These are phyloP conservation scores for Dasypus novemcinctus DNA, from an alignment of 2,113 vertebrate species.

Conservation along the genomic window DNA sequence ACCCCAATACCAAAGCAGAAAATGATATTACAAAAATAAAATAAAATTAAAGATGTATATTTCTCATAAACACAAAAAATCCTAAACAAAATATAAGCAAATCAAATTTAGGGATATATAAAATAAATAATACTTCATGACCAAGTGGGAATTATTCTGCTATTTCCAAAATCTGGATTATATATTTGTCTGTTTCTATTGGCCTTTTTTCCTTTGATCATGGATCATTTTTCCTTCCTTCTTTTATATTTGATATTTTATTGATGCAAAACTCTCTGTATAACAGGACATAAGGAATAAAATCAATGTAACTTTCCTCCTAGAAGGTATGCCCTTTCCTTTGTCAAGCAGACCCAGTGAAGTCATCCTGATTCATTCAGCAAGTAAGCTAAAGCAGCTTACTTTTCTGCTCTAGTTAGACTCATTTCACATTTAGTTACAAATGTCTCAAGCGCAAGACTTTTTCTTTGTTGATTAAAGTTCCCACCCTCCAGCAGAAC, in stretches of 20 bases:
- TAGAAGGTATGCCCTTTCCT: background rate
- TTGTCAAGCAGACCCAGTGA: background rate
- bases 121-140: too few relatives aligned
- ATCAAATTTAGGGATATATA: too few relatives aligned
- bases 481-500: background rate
- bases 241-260: background rate
- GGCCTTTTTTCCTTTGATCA: background rate
- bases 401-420: background rate
- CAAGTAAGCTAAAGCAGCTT: background rate
- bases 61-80: too few relatives aligned
- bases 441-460: background rate
- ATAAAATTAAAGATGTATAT: too few relatives aligned
- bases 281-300: background rate
- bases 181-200: background rate
- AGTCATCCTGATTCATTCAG: background rate
- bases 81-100: too few relatives aligned
- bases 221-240: background rate
- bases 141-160: too few relatives aligned
- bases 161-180: background rate
- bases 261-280: background rate
- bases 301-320: background rate
- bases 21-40: too few relatives aligned
- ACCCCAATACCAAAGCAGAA: too few relatives aligned
- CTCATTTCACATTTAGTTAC: background rate
- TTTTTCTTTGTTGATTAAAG: background rate